Evolutionary conservation across 1,140 invertebrate species (phyloP).

Genomic region (Heterodera carotae): DNA sequence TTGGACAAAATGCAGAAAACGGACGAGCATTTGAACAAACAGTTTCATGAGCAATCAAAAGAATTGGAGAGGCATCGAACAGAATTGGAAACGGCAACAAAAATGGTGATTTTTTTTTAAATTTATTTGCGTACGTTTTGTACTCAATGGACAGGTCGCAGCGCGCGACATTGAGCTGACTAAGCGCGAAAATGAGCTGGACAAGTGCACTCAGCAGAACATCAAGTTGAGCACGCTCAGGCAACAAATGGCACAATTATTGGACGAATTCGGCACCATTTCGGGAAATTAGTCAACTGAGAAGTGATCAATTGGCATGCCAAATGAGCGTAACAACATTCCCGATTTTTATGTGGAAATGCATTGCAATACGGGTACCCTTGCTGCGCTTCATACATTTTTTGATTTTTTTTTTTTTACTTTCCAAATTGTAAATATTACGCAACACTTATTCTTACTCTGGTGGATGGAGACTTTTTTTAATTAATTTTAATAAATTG

Average conservation of each 20-base stretch:
- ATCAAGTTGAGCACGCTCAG: slow-evolving; percentile 23
- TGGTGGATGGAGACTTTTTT: no score
- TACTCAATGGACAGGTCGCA: slow-evolving; percentile 6
- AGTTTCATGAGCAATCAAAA: background rate
- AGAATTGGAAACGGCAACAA: slow-evolving; percentile 31
- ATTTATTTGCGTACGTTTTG: background rate
- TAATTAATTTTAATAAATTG: no score
- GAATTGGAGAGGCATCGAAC: slow-evolving; percentile 26
- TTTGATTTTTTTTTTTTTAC: no score
- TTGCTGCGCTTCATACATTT: no score
- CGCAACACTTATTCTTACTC: no score
- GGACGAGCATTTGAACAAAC: slow-evolving; percentile 2
- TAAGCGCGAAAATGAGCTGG: background rate
- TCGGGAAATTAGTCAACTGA: no score
- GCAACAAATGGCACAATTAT: background rate
- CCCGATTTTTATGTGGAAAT: no score
- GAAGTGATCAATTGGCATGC: no score
- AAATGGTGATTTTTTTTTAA: slow-evolving; percentile 17
- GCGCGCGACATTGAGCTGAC: background rate
- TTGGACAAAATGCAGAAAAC: slow-evolving; percentile 17
- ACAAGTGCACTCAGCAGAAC: slow-evolving; percentile 25
- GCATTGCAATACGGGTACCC: no score
- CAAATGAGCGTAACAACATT: no score
- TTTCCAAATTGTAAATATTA: no score
- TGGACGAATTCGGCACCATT: background rate